Conservation (phyloP, 2,888 invertebrate genomes). For the Sisyra terminalis region DNA sequence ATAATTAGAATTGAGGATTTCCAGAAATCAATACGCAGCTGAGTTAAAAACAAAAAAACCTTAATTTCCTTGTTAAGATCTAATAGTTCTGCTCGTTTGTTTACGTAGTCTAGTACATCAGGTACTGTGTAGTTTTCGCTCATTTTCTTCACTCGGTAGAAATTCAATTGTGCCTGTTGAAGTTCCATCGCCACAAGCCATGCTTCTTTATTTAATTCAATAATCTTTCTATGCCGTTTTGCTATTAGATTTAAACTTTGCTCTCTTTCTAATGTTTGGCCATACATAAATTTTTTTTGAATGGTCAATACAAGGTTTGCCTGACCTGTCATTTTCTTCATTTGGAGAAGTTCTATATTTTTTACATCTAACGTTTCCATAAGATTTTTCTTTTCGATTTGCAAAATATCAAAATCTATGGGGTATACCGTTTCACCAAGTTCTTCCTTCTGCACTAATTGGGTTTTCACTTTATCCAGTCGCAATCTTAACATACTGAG, state of each 20-base stretch:
- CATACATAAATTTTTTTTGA: slow-evolving; percentile 37
- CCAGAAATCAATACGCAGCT: no score
- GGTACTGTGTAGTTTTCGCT: slow-evolving; percentile 33
- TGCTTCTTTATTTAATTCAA: slow-evolving; percentile 28
- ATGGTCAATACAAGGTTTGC: slow-evolving; percentile 37
- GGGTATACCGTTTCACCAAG: slow-evolving; percentile 38
- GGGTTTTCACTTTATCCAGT: slow-evolving; percentile 33
- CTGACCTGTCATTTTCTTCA: slow-evolving; percentile 40
- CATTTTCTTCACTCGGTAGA: slow-evolving; percentile 26
- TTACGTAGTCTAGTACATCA: slow-evolving; percentile 38
- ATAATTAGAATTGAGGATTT: no score
- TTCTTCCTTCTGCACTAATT: slow-evolving; percentile 36
- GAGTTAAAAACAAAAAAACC: slow-evolving; percentile 6
- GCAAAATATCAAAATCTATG: slow-evolving; percentile 45
- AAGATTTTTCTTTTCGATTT: slow-evolving; percentile 40
- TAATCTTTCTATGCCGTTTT: slow-evolving; percentile 25
- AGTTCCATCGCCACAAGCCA: slow-evolving; percentile 26
- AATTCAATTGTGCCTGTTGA: slow-evolving; percentile 23
- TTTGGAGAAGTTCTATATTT: slow-evolving; percentile 30
- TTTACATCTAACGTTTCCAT: slow-evolving; percentile 35
- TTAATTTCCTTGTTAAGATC: slow-evolving; percentile 27
- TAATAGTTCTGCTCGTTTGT: slow-evolving; percentile 30
- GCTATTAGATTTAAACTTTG: slow-evolving; percentile 27
- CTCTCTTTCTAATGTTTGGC: slow-evolving; percentile 30
- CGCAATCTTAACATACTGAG: slow-evolving; percentile 36